These are phyloP conservation scores for Triplophysa rosa DNA, from an alignment of 2,113 vertebrate species.

Conservation along the genomic window DNA sequence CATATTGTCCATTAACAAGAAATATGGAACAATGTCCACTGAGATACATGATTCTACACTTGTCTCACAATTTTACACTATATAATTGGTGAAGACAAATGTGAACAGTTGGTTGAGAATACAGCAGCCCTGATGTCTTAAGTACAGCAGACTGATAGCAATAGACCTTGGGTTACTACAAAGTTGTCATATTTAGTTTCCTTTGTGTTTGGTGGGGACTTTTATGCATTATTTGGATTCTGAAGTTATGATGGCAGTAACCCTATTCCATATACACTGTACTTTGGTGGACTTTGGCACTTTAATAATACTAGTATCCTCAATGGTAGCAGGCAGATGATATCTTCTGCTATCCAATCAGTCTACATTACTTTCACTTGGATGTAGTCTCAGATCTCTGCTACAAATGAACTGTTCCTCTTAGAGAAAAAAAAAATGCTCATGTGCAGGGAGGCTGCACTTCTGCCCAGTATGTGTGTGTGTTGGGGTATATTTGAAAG, in stretches of 20 bases:
- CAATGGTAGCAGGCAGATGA: background rate
- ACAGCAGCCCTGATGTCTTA: conserved; percentile 11
- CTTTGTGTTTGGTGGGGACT: background rate
- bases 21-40: background rate
- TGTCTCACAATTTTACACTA: conserved; percentile 10
- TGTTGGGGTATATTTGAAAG: conserved; percentile 36
- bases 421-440: background rate
- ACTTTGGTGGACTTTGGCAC: background rate
- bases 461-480: background rate
- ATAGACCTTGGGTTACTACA: conserved; percentile 5
- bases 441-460: background rate
- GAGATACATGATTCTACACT: conserved; percentile 12
- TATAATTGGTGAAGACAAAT: conserved; percentile 8
- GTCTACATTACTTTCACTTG: background rate
- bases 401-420: background rate
- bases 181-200: conserved; percentile 31
- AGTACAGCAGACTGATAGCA: background rate
- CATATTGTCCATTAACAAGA: background rate
- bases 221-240: background rate
- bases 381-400: background rate
- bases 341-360: background rate
- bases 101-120: background rate
- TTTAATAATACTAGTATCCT: background rate
- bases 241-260: too few species aligned
- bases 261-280: too few species aligned